Evolutionary conservation across 1,140 invertebrate species (phyloP).

Genomic region (Dendroctonus ponderosae): DNA sequence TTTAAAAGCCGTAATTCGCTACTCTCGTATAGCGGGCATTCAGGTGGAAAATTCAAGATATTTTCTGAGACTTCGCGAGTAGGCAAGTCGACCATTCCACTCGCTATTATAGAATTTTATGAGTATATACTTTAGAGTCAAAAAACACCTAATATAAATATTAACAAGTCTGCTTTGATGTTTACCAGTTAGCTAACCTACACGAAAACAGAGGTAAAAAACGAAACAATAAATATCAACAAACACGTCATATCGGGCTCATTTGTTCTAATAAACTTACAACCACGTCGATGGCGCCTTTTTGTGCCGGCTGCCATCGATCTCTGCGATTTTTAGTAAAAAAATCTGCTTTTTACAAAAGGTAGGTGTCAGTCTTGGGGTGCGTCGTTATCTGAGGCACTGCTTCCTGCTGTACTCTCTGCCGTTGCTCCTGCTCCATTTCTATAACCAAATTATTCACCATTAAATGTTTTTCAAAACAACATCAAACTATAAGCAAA

Average conservation of each 20-base stretch:
- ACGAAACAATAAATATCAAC: conserved; percentile 47
- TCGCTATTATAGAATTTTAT: conserved; percentile 23
- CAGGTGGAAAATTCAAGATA: too few species aligned
- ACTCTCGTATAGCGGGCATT: too few species aligned
- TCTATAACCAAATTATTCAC: conserved; percentile 5
- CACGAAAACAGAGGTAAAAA: conserved; percentile 32
- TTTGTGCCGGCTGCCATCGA: not conserved
- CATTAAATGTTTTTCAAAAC: not conserved
- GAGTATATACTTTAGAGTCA: conserved; percentile 43
- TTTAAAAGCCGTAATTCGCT: too few species aligned
- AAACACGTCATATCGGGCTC: conserved; percentile 48
- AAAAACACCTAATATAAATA: conserved; percentile 46
- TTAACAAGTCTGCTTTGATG: conserved; percentile 47
- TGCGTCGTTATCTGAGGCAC: conserved; percentile 48
- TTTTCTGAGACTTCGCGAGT: too few species aligned
- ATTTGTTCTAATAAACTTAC: conserved; percentile 40
- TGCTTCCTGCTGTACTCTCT: conserved; percentile 40
- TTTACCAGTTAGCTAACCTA: conserved; percentile 39
- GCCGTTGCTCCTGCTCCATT: conserved; percentile 23
- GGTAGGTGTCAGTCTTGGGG: conserved; percentile 50
- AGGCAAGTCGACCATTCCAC: too few species aligned
- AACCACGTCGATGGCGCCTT: conserved; percentile 37
- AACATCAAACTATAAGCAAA: not conserved
- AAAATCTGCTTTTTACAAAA: conserved; percentile 46
- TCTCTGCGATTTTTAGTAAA: conserved; percentile 38